Conservation (phyloP, 2,797 vertebrate species). For the Schizothorax lantsangensis region DNA sequence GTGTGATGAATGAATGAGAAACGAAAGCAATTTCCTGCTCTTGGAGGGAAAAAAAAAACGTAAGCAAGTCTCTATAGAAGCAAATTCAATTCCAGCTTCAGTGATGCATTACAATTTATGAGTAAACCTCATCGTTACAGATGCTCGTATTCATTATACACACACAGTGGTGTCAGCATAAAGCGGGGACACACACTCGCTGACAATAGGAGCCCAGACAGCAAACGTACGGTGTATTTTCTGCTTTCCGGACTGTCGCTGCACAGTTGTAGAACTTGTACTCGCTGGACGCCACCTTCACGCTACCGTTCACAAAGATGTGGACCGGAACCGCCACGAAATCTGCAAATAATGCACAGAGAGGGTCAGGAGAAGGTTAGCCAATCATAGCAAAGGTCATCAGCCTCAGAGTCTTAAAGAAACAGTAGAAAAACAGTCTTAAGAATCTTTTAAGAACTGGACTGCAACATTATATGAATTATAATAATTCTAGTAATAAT, state of each 20-base stretch:
- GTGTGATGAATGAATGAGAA: conserved; percentile 84
- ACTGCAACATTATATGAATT: not conserved
- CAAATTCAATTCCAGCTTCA: conserved; percentile 71
- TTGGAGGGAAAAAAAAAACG: conserved; percentile 65
- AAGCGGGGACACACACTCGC: conserved; percentile 39
- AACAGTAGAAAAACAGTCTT: not conserved
- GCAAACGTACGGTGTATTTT: conserved; percentile 92
- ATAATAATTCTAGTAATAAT: not conserved
- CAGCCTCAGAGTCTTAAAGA: not conserved
- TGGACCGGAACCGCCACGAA: conserved; percentile 85
- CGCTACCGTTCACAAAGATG: conserved; percentile 73
- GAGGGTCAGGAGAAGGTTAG: not conserved
- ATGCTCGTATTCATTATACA: conserved; percentile 70
- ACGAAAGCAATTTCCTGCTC: conserved; percentile 79
- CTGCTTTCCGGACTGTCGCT: conserved; percentile 85
- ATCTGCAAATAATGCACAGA: conserved; percentile 76
- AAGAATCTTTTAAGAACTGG: not conserved
- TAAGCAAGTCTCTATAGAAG: conserved; percentile 66
- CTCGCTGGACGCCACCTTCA: conserved; percentile 85
- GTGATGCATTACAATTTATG: conserved; percentile 79
- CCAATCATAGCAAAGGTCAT: not conserved
- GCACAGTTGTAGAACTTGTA: conserved; percentile 96
- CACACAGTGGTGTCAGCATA: conserved; percentile 57
- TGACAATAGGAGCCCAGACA: conserved; percentile 64
- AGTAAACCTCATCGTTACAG: conserved; percentile 69